Evolutionary conservation across 2,797 vertebrate species (phyloP).

Genomic region (Centroberyx gerrardi): DNA sequence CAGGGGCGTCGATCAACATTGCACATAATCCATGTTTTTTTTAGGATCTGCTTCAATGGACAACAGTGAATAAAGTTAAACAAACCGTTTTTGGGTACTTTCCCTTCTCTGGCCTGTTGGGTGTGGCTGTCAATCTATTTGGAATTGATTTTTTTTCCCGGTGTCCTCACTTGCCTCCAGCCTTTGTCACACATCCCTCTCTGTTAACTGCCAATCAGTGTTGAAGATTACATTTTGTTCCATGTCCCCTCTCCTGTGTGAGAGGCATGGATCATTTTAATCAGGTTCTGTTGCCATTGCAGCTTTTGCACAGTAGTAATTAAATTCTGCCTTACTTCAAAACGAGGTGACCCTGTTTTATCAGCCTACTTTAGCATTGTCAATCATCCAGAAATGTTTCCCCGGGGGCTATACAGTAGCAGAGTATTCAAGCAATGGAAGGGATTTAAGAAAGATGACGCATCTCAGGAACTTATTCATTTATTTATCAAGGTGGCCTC

Average conservation of each 20-base stretch:
- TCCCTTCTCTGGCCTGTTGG: conserved; percentile 34
- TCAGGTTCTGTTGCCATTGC: conserved; percentile 24
- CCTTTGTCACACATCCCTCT: conserved; percentile 31
- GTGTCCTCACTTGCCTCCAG: conserved; percentile 39
- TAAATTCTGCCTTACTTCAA: conserved; percentile 50
- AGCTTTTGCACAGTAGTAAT: conserved; percentile 51
- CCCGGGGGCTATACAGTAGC: not conserved
- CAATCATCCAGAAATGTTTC: conserved; percentile 19
- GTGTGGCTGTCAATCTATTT: conserved; percentile 37
- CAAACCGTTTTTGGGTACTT: not conserved
- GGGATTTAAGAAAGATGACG: not conserved
- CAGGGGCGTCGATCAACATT: not conserved
- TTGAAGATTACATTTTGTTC: conserved; percentile 53
- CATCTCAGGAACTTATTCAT: not conserved
- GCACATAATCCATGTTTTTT: not conserved
- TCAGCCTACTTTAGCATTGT: conserved; percentile 26
- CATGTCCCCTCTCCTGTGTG: conserved; percentile 25
- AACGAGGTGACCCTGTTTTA: conserved; percentile 43
- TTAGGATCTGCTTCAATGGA: conserved; percentile 4
- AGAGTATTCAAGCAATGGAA: conserved; percentile 2
- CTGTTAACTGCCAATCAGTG: conserved; percentile 45
- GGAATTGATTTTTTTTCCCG: conserved; percentile 33
- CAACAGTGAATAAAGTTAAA: conserved; percentile 20
- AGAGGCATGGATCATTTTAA: conserved; percentile 37
- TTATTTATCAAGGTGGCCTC: not conserved